Conservation (phyloP, 1,140 invertebrate genomes). For the Drosophila sproati region DNA sequence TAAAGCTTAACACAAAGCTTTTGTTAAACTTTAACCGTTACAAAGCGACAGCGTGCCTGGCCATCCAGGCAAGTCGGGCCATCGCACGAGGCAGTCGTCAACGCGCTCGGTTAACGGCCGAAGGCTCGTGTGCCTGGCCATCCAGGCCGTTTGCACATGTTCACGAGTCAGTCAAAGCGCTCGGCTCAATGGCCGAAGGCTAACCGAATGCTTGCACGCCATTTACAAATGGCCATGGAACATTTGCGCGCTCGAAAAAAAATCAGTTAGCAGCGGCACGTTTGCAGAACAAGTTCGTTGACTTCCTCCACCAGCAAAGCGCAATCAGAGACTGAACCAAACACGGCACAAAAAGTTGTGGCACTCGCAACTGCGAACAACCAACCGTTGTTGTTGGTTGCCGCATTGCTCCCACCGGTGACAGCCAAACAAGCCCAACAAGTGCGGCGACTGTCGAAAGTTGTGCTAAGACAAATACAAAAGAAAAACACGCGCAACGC, state of each 20-base stretch:
- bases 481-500: constrained; percentile 31
- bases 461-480: constrained; percentile 40
- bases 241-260: neutral
- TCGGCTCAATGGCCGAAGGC: constrained; percentile 21
- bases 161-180: neutral
- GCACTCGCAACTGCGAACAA: too few relatives aligned
- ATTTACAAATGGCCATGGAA: constrained; percentile 34
- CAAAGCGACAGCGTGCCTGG: neutral
- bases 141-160: neutral
- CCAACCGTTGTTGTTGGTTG: neutral
- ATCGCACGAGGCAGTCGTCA: too few relatives aligned
- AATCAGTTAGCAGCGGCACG: constrained; percentile 56
- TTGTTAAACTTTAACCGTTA: neutral
- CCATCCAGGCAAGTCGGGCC: too few relatives aligned
- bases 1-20: constrained; percentile 2
- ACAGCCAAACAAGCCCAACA: constrained; percentile 4
- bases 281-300: constrained; percentile 63
- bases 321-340: neutral
- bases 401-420: neutral
- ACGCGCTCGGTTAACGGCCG: too few relatives aligned
- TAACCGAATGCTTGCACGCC: constrained; percentile 3
- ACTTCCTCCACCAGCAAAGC: constrained; percentile 8
- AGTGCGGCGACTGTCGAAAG: constrained; percentile 20
- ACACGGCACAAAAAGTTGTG: neutral
- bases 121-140: too few relatives aligned